Base-by-base conservation (phyloP, 1,140 invertebrate genomes). In the Agrypnia vestita region DNA sequence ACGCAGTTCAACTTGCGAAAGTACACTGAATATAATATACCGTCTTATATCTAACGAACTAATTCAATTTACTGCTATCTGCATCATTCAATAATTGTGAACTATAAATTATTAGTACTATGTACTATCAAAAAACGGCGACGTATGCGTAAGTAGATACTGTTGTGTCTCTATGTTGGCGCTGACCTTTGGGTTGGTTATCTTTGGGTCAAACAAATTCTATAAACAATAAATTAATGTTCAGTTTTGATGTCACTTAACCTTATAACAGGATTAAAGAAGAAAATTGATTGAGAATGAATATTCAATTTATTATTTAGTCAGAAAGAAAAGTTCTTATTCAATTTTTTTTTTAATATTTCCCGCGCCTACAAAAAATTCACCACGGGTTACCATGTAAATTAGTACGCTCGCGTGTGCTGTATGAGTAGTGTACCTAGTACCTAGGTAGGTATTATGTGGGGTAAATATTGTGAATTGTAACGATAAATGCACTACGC, bases 121-220 rank as follows among this genome's bases (percentile, higher is more conserved):
- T 19, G 9, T 17, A 56, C n/a, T 56, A 3, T 15, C 19, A 56
- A 56, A 51, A 62, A 64, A 64, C 35, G 25, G 61, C 61, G 25
- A 43, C 25, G 61, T 64, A 35, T 64, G 61, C 61, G 61, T 64
- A 64, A 35, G 25, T 44, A 35, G 13, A 64, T 64, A 64, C 47
- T 71, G 25, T 35, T 35, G 25, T 35, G 25, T 71, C 43, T 69
- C 43, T 71, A 4, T 4, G 12, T 17, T 44, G 43, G n/a, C 8
- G 15, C 46, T 71, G 46, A 71, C 67, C 67, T 19, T 43, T 71
- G 67, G 47, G 21, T 71, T 49, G 46, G 67, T 71, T 71, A 71
- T 71, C 67, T 44, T 71, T 71, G 46, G 67, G 67, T 71, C 67
- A 71, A 46, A 49, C 15, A 44, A 71, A 71, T 9, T 71, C 67